Conservation (phyloP, 2,113 vertebrate species). For the Phoenicopterus ruber region DNA sequence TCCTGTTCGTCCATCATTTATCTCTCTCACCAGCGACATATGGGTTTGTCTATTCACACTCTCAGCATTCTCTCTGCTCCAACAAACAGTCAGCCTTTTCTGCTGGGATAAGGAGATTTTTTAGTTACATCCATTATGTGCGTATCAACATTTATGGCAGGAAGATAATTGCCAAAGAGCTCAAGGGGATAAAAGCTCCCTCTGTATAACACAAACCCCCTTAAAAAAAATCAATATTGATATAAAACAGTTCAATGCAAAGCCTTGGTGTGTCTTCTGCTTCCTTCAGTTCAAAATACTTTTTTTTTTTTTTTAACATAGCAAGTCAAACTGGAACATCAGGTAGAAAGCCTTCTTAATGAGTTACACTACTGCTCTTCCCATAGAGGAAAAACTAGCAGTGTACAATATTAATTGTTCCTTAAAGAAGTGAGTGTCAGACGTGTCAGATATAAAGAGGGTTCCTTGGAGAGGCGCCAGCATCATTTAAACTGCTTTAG, state of each 20-base stretch:
- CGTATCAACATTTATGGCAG: conserved; percentile 83
- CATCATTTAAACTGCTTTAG: conserved; percentile 46
- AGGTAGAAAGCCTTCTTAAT: not conserved
- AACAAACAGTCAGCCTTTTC: conserved; percentile 80
- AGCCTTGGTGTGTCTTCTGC: conserved; percentile 33
- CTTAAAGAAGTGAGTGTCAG: conserved; percentile 47
- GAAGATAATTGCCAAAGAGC: conserved; percentile 81
- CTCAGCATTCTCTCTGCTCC: conserved; percentile 81
- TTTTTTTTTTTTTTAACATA: not conserved
- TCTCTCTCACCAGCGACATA: conserved; percentile 78
- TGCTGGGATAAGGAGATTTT: conserved; percentile 81
- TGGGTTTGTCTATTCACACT: conserved; percentile 79
- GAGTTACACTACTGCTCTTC: conserved; percentile 16
- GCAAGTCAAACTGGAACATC: not conserved
- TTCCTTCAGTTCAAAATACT: conserved; percentile 41
- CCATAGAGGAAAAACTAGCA: not conserved
- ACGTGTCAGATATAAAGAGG: conserved; percentile 19
- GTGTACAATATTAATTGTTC: conserved; percentile 38
- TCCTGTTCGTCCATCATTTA: conserved; percentile 81
- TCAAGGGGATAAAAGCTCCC: conserved; percentile 77
- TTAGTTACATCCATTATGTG: conserved; percentile 81
- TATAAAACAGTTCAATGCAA: conserved; percentile 67
- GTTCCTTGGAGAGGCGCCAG: conserved; percentile 41
- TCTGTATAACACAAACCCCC: conserved; percentile 69
- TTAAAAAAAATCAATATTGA: conserved; percentile 75